A percentile compares a stretch with the other conserved stretches of the same genome.
phyloP scores from a whole-genome alignment of 2,888 invertebrate genomes.

The Dermolepida albohirtum region DNA sequence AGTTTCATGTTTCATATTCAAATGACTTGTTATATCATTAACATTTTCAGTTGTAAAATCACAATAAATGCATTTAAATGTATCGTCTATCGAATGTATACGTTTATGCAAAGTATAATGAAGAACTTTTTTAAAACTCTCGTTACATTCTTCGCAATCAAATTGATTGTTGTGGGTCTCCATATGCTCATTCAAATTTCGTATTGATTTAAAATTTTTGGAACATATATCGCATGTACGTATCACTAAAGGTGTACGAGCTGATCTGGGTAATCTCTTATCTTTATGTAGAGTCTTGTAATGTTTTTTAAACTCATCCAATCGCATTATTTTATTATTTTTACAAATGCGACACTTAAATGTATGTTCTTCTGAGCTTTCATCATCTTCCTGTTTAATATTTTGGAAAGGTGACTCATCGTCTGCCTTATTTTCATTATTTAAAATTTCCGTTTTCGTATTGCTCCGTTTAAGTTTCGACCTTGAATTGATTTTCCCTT shows the following conservation, averaged over 20 bases:
- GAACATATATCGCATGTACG: constrained; percentile 61
- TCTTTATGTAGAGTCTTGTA: constrained; percentile 53
- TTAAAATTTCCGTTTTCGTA: constrained; percentile 15
- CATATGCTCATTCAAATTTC: constrained; percentile 60
- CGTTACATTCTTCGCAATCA: constrained; percentile 61
- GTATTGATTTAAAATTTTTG: constrained; percentile 53
- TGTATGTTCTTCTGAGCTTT: constrained; percentile 18
- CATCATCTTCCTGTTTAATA: constrained; percentile 36
- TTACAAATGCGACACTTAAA: constrained; percentile 41
- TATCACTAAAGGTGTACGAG: constrained; percentile 51
- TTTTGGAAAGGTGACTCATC: not conserved
- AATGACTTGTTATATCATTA: constrained; percentile 59
- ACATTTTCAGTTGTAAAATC: constrained; percentile 59
- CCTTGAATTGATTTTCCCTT: constrained; percentile 41
- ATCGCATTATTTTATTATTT: constrained; percentile 14
- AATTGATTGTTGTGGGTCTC: constrained; percentile 62
- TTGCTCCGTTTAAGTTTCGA: constrained; percentile 34
- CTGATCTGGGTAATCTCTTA: constrained; percentile 53
- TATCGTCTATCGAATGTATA: constrained; percentile 58
- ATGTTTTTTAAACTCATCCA: constrained; percentile 38
- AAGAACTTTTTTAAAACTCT: constrained; percentile 60
- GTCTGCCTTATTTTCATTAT: not conserved
- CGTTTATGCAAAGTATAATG: constrained; percentile 61
- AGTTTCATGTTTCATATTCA: constrained; percentile 52
- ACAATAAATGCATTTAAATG: constrained; percentile 61